phyloP scores from a whole-genome alignment of 2,888 invertebrate genomes.

The Pollenia angustigena region DNA sequence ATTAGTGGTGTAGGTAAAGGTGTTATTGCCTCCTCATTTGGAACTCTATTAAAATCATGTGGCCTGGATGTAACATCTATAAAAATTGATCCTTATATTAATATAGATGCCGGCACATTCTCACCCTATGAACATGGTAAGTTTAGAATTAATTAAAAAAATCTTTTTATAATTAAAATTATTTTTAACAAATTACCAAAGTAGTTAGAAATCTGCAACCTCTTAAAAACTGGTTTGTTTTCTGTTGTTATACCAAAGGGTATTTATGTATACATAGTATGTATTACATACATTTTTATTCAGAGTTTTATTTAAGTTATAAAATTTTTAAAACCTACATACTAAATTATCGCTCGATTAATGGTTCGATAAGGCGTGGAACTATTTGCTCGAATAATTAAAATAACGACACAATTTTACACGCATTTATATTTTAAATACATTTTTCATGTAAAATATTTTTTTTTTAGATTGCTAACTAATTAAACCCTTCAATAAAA shows the following conservation, averaged over 20 bases:
- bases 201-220: not conserved
- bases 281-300: not conserved
- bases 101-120: slow-evolving; percentile 99
- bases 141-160: slow-evolving; percentile 75
- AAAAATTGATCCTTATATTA: slow-evolving; percentile 99
- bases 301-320: too few species aligned
- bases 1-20: slow-evolving; percentile 99
- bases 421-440: too few species aligned
- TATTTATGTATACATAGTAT: not conserved
- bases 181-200: not conserved
- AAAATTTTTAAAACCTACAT: too few species aligned
- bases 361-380: too few species aligned
- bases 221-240: not conserved
- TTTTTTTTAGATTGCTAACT: too few species aligned
- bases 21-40: slow-evolving; percentile 97
- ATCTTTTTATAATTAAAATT: too few species aligned
- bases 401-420: too few species aligned
- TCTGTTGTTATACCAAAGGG: not conserved
- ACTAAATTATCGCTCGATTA: too few species aligned
- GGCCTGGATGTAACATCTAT: slow-evolving; percentile 98
- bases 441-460: too few species aligned
- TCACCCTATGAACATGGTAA: slow-evolving; percentile 99
- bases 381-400: too few species aligned
- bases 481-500: too few species aligned
- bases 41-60: slow-evolving; percentile 96